These are phyloP conservation scores for Danio aesculapii DNA, from an alignment of 2,797 vertebrate species.

Conservation along the genomic window DNA sequence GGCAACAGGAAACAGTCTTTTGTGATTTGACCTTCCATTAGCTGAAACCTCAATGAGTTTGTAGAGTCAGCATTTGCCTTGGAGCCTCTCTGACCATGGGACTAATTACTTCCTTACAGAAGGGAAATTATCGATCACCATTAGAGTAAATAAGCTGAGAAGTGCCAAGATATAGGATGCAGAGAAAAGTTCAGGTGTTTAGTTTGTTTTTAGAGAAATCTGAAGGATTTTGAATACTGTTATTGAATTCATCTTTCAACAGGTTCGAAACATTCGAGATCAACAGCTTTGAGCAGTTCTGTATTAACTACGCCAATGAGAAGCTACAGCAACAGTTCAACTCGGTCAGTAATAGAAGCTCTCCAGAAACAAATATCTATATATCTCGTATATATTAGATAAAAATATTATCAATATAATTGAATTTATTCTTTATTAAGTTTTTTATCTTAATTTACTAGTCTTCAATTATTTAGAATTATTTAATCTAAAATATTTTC, in stretches of 20 bases:
- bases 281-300: slow-evolving; percentile 98
- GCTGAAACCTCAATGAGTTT: slow-evolving; percentile 28
- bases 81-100: slow-evolving; percentile 26
- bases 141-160: slow-evolving; percentile 11
- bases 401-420: too few relatives aligned
- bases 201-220: not conserved
- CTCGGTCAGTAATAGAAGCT: slow-evolving; percentile 80
- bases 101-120: slow-evolving; percentile 47
- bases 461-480: too few relatives aligned
- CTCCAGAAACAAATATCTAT: too few relatives aligned
- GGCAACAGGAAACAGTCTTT: not conserved
- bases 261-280: slow-evolving; percentile 97
- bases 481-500: too few relatives aligned
- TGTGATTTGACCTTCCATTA: slow-evolving; percentile 24
- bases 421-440: too few relatives aligned
- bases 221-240: not conserved
- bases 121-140: slow-evolving; percentile 40
- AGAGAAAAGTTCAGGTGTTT: not conserved
- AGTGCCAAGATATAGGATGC: slow-evolving; percentile 9
- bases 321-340: slow-evolving; percentile 99
- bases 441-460: too few relatives aligned
- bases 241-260: slow-evolving; percentile 51
- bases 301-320: slow-evolving; percentile 98
- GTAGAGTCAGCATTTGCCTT: slow-evolving; percentile 30
- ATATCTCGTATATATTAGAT: too few relatives aligned